Percentiles rank a stretch among this genome's conserved stretches.
Conservation (phyloP, 2,888 invertebrate species). For the Oligia latruncula region DNA sequence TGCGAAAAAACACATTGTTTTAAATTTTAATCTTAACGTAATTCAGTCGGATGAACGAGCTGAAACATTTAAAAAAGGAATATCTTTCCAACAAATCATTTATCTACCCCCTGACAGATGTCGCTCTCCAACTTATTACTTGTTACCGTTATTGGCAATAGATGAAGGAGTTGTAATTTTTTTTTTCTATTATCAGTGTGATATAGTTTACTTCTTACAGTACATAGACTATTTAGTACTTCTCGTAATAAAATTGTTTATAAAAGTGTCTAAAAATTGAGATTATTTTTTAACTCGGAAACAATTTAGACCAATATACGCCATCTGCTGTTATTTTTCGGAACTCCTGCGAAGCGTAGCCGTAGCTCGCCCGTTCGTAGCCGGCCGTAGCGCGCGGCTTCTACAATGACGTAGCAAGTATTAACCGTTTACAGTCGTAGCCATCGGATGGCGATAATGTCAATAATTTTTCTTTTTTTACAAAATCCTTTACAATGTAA, state of each 20-base stretch:
- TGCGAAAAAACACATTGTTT: not conserved
- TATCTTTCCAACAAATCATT: not conserved
- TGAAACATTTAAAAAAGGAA: not conserved
- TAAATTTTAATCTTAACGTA: not conserved
- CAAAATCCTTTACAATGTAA: not conserved
- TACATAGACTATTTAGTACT: not conserved
- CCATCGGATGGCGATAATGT: constrained; percentile 26
- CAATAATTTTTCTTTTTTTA: not conserved
- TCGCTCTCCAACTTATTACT: not conserved
- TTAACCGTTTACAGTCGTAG: constrained; percentile 4
- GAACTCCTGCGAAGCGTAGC: not conserved
- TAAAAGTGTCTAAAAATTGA: not conserved
- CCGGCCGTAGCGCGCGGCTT: not conserved
- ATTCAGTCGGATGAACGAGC: not conserved
- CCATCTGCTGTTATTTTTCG: constrained; percentile 33
- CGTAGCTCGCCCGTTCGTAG: constrained; percentile 2
- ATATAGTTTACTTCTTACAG: not conserved
- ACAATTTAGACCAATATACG: not conserved
- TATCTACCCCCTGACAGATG: constrained; percentile 1
- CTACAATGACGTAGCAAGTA: constrained; percentile 5
- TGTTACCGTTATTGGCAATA: not conserved
- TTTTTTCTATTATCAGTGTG: not conserved
- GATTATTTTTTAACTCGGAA: not conserved
- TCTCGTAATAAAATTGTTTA: not conserved
- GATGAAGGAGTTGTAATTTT: not conserved